Evolutionary conservation across 2,888 invertebrate species (phyloP).

Genomic region (Emmelina monodactyla): DNA sequence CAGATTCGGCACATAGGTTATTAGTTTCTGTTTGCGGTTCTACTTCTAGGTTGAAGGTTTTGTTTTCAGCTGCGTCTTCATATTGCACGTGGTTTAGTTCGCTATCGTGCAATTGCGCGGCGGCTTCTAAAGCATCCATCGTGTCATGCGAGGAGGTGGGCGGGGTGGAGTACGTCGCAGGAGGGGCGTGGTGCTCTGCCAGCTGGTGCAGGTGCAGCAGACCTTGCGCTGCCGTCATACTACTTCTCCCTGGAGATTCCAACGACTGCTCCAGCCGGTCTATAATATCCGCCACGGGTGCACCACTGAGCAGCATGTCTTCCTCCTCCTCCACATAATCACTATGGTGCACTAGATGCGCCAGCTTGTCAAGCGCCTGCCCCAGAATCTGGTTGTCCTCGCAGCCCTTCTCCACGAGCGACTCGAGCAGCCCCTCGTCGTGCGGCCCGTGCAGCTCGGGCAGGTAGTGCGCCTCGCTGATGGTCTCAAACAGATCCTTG

Average conservation of each 20-base stretch:
- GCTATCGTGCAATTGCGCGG: no score
- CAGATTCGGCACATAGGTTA: conserved; percentile 21
- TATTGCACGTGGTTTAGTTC: no score
- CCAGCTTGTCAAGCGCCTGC: conserved; percentile 48
- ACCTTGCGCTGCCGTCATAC: conserved; percentile 51
- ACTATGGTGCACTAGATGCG: conserved; percentile 40
- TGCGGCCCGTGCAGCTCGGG: conserved; percentile 51
- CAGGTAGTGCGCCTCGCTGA: conserved; percentile 55
- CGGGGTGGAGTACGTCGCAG: no score
- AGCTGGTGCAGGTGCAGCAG: conserved; percentile 37
- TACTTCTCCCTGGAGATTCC: conserved; percentile 49
- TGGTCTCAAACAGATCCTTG: conserved; percentile 55
- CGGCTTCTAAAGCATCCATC: conserved; percentile 32
- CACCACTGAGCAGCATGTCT: conserved; percentile 47
- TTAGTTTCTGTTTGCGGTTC: neutral
- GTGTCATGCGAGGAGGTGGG: no score
- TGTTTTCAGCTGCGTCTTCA: no score
- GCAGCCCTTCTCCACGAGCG: conserved; percentile 68
- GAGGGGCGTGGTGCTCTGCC: no score
- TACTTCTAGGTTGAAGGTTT: neutral
- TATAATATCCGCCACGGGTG: conserved; percentile 68
- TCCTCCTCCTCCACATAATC: conserved; percentile 59
- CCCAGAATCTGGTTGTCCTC: conserved; percentile 66
- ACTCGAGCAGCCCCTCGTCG: conserved; percentile 66
- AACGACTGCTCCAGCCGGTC: conserved; percentile 70